phyloP scores from a whole-genome alignment of 2,888 invertebrate genomes.

The Tribolium freemani region DNA sequence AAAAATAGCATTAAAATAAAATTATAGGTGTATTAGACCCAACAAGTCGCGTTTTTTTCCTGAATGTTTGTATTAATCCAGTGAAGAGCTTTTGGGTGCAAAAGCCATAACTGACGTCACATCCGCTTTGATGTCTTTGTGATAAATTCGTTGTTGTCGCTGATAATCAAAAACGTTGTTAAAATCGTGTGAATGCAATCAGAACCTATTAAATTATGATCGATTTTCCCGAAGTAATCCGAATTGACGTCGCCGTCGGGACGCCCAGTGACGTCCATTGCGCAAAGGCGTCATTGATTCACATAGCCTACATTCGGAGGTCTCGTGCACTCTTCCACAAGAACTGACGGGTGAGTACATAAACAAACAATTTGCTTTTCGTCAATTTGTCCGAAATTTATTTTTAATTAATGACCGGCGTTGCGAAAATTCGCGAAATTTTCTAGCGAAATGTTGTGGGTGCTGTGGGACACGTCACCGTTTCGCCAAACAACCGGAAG shows the following conservation, averaged over 20 bases:
- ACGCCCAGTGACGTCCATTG: constrained; percentile 47
- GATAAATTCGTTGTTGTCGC: constrained; percentile 6
- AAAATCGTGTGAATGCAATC: constrained; percentile 19
- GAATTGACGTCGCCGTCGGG: constrained; percentile 46
- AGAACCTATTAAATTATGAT: constrained; percentile 34
- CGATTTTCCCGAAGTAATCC: constrained; percentile 43
- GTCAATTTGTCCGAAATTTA: background rate
- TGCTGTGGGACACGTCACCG: background rate
- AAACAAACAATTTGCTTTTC: constrained; percentile 26
- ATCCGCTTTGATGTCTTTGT: background rate
- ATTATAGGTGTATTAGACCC: too few species aligned
- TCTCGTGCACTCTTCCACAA: constrained; percentile 42
- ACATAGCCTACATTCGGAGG: constrained; percentile 46
- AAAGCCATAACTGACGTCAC: constrained; percentile 6
- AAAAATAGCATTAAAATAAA: too few species aligned
- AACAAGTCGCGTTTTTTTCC: too few species aligned
- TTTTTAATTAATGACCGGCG: too few species aligned
- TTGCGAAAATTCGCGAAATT: too few species aligned
- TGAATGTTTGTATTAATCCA: background rate
- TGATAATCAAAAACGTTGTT: constrained; percentile 17
- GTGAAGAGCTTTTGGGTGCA: background rate
- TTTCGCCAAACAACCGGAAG: background rate
- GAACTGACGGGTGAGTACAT: constrained; percentile 53
- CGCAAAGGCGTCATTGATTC: constrained; percentile 56
- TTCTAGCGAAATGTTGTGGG: background rate